phyloP scores from a whole-genome alignment of 2,888 invertebrate species.

The Diaphora mendica region DNA sequence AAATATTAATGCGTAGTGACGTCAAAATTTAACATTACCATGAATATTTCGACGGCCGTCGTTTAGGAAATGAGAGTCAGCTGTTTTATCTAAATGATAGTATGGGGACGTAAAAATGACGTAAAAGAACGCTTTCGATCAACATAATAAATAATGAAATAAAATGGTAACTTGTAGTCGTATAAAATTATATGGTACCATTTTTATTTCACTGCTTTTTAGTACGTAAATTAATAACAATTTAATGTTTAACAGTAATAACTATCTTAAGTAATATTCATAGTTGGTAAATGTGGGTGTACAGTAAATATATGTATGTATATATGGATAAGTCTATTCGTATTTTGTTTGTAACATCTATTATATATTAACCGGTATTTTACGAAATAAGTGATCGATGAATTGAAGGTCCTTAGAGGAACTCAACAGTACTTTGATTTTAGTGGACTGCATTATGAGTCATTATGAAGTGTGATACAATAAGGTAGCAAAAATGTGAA shows the following conservation, averaged over 20 bases:
- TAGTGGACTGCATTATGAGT: too few species aligned
- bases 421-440: too few species aligned
- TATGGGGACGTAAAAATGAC: conserved; percentile 76
- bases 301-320: not conserved
- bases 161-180: conserved; percentile 58
- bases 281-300: not conserved
- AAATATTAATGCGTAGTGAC: conserved; percentile 25
- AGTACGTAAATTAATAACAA: not conserved
- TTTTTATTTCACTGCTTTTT: conserved; percentile 16
- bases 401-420: too few species aligned
- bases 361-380: too few species aligned
- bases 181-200: conserved; percentile 29
- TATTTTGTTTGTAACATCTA: too few species aligned
- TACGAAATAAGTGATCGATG: too few species aligned
- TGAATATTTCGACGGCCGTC: conserved; percentile 50
- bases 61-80: conserved; percentile 76
- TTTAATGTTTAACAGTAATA: not conserved
- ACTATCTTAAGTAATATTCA: not conserved
- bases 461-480: too few species aligned
- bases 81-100: conserved; percentile 80
- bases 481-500: not conserved
- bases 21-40: conserved; percentile 35
- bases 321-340: too few species aligned
- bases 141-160: conserved; percentile 77
- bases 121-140: conserved; percentile 61